Conservation (phyloP, 2,113 vertebrate species). For the Stegostoma tigrinum region DNA sequence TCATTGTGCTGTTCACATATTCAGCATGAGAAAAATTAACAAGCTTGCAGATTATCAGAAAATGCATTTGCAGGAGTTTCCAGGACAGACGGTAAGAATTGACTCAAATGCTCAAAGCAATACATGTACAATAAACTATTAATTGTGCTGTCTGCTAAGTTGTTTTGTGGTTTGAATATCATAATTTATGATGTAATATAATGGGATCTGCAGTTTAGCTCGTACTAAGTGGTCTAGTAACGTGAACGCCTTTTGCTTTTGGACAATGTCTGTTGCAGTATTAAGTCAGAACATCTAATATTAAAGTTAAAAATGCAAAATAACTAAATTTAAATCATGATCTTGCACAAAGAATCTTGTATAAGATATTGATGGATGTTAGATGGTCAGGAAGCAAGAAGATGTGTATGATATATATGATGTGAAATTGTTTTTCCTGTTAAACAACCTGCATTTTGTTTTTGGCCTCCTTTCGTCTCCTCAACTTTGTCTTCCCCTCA, state of each 20-base stretch:
- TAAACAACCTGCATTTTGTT: no score
- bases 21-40: neutral
- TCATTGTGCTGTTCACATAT: neutral
- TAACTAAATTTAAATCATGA: no score
- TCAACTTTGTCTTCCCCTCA: no score
- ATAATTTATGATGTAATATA: neutral
- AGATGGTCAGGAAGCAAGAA: no score
- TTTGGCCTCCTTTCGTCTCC: no score
- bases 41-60: neutral
- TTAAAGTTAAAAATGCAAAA: no score
- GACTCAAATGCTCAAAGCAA: neutral
- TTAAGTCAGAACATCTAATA: no score
- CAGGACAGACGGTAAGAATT: neutral
- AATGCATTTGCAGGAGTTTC: neutral
- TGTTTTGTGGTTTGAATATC: neutral
- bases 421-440: no score
- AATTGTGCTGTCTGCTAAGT: neutral
- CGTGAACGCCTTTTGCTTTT: neutral
- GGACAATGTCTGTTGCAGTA: neutral
- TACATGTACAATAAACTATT: neutral
- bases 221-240: neutral
- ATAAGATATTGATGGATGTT: no score
- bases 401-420: no score
- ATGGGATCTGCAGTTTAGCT: neutral
- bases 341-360: no score